Base-by-base conservation (phyloP, 2,797 vertebrate genomes). In the Botia kubotai region DNA sequence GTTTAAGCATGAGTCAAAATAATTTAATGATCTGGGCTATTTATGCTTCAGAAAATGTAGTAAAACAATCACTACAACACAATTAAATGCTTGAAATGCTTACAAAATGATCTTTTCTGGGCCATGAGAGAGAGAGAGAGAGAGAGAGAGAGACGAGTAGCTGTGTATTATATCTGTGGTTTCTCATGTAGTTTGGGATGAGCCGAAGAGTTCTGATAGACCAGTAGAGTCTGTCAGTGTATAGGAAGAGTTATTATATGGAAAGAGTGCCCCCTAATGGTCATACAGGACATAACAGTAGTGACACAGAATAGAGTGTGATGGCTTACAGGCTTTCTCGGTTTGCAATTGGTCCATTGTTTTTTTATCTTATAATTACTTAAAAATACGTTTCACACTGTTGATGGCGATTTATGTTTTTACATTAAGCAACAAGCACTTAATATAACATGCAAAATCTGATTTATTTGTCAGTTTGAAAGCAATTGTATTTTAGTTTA, bases 211-310 rank as follows among this genome's bases (percentile, higher is more conserved):
- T 84, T 86, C 82, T 88, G 86, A 90, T 85, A 85, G 83, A 74
- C 67, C 74, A 83, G 63, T n/a, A n/a, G n/a, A n/a, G n/a, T n/a
- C n/a, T n/a, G n/a, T n/a, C n/a, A n/a, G n/a, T n/a, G n/a, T n/a
- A n/a, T n/a, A n/a, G n/a, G n/a, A n/a, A n/a, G n/a, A n/a, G n/a
- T 60, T 91, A 86, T 67, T 88, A 90, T 87, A 94, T 88, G 94
- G 90, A 91, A 93, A 94, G 91, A 94, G 91, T 91, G 94, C 93
- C 94, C 91, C 92, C 93, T 92, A 89, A 90, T 94, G 94, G 92
- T 62, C 50, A 0, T 48, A 52, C 66, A 58, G 62, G 84, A 77
- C 74, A 84, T 67, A 52, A 57, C 6, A 75, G 6, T 16, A 29
- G 72, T 23, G n/a, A 5, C 43, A 66, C 19, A 17, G 52, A 50